Percentiles rank a stretch among this genome's conserved stretches.
phyloP scores from a whole-genome alignment of 2,113 vertebrate genomes.

The Astatoreochromis straeleni region DNA sequence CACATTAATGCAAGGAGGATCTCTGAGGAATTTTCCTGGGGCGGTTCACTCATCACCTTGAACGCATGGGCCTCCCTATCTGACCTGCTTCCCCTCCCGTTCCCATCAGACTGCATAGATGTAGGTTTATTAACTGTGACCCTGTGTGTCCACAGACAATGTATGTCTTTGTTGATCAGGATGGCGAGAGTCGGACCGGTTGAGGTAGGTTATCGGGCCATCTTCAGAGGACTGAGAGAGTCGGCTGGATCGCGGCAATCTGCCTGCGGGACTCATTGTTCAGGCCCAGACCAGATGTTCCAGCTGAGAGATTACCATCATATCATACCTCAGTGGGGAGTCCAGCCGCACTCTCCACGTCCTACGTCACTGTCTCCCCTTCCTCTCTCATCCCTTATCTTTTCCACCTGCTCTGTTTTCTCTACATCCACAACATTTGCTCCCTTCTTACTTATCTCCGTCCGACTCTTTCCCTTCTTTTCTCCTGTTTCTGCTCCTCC shows the following conservation, averaged over 20 bases:
- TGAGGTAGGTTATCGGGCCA: slow-evolving; percentile 31
- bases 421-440: background rate
- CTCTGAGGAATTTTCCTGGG: slow-evolving; percentile 16
- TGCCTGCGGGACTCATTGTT: slow-evolving; percentile 32
- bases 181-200: background rate
- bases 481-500: background rate
- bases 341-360: background rate
- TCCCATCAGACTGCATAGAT: background rate
- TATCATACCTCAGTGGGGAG: slow-evolving; percentile 18
- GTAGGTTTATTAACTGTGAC: slow-evolving; percentile 39
- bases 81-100: background rate
- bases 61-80: slow-evolving; percentile 11
- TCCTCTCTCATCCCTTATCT: background rate
- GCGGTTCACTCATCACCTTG: slow-evolving; percentile 7
- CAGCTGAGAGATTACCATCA: slow-evolving; percentile 50
- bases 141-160: slow-evolving; percentile 11
- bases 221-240: background rate
- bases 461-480: background rate
- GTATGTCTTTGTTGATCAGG: slow-evolving; percentile 35
- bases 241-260: background rate
- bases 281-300: slow-evolving; percentile 46
- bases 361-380: background rate
- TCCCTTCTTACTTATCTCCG: background rate
- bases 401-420: background rate
- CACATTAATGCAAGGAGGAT: background rate